phyloP scores from a whole-genome alignment of 37 sponge, comb jelly and placozoan species.

The Crambe crambe region DNA sequence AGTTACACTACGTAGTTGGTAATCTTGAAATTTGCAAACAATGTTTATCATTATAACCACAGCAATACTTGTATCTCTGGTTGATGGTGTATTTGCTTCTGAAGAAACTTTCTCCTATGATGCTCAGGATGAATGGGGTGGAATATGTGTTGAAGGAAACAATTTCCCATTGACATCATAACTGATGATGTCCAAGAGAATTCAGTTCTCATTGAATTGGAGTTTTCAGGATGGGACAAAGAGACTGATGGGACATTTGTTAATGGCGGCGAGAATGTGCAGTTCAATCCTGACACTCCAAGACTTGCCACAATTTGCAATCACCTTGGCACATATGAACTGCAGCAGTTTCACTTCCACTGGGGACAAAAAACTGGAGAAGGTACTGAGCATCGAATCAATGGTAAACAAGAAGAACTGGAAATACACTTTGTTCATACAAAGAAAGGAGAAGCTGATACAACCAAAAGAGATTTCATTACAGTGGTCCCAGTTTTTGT shows the following conservation, averaged over 20 bases:
- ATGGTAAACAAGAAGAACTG: not conserved
- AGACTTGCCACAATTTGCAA: not conserved
- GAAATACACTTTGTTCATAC: constrained; percentile 51
- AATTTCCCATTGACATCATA: not conserved
- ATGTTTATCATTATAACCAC: too few relatives aligned
- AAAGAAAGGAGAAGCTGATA: not conserved
- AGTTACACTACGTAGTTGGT: too few relatives aligned
- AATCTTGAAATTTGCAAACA: too few relatives aligned
- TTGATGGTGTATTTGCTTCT: not conserved
- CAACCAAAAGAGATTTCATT: not conserved
- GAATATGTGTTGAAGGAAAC: not conserved
- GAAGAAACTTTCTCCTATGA: not conserved
- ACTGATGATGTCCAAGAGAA: not conserved
- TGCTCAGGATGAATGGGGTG: not conserved
- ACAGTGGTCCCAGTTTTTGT: constrained; percentile 33
- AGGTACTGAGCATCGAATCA: constrained; percentile 51
- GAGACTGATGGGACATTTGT: not conserved
- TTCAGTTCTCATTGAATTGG: not conserved
- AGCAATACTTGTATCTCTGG: too few relatives aligned
- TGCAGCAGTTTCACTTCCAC: constrained; percentile 63
- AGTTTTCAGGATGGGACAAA: not conserved
- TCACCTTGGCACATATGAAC: constrained; percentile 24
- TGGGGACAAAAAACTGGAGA: constrained; percentile 37
- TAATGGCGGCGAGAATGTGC: not conserved
- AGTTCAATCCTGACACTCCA: not conserved